Evolutionary conservation across 2,888 invertebrate genomes (phyloP).

Genomic region (Cylindroiulus punctatus): DNA sequence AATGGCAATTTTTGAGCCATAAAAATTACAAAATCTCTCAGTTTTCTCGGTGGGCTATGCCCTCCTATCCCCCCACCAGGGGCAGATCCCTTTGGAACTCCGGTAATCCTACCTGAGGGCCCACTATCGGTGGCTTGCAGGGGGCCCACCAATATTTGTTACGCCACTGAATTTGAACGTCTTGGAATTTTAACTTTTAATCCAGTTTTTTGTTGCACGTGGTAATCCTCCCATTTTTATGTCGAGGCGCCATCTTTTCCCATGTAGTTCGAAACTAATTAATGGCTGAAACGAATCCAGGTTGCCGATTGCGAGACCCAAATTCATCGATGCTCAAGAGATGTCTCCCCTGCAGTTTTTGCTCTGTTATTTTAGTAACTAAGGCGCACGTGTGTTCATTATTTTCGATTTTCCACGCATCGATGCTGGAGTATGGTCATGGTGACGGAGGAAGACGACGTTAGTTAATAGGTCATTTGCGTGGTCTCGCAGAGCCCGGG

Average conservation of each 20-base stretch:
- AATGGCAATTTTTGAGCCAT: no score
- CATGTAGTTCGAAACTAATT: not conserved
- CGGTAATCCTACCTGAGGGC: no score
- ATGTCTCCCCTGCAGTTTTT: not conserved
- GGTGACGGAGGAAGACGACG: not conserved
- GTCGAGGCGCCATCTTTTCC: not conserved
- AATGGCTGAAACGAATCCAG: not conserved
- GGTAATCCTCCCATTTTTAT: no score
- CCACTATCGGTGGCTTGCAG: no score
- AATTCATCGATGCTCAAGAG: not conserved
- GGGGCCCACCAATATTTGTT: no score
- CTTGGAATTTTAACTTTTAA: no score
- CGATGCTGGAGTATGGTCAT: not conserved
- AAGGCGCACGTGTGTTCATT: slow-evolving; percentile 1
- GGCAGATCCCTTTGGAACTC: no score
- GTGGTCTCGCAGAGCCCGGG: not conserved
- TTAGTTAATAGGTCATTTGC: not conserved
- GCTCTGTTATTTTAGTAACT: not conserved
- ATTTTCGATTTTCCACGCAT: not conserved
- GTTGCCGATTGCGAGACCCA: not conserved
- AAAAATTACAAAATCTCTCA: no score
- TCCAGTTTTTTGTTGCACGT: no score
- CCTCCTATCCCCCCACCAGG: no score
- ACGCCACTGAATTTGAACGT: no score
- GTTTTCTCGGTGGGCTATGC: no score